A percentile compares a stretch with the other conserved stretches of the same genome.
phyloP scores from a whole-genome alignment of 2,888 invertebrate species.

The Augochlorella aurata region DNA sequence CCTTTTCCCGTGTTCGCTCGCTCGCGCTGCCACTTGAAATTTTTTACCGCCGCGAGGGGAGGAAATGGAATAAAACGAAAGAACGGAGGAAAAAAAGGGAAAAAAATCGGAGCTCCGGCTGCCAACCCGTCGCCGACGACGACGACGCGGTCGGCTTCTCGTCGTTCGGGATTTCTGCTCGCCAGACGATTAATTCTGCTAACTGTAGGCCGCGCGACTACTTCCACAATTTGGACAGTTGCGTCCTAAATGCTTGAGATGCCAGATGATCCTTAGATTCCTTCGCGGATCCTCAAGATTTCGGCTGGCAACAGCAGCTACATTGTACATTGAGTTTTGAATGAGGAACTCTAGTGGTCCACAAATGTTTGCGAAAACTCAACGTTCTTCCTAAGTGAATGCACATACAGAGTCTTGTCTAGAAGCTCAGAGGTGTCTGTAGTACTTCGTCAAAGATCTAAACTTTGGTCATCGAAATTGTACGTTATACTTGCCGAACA shows the following conservation, averaged over 20 bases:
- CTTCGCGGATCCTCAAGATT: not conserved
- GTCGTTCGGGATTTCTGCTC: conserved; percentile 29
- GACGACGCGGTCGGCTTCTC: conserved; percentile 42
- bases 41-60: conserved; percentile 74
- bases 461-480: no score
- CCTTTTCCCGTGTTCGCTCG: conserved; percentile 58
- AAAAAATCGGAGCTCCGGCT: conserved; percentile 63
- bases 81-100: conserved; percentile 50
- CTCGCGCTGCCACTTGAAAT: conserved; percentile 72
- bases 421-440: no score
- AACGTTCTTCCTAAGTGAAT: no score
- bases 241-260: not conserved
- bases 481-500: no score
- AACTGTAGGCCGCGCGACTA: not conserved
- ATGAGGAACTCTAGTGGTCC: no score
- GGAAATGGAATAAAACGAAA: conserved; percentile 73
- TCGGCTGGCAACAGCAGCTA: not conserved
- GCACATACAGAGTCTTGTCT: no score
- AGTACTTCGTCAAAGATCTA: no score
- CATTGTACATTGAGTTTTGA: not conserved
- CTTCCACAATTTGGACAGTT: not conserved
- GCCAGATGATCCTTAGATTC: not conserved
- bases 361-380: no score
- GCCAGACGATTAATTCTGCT: conserved; percentile 27
- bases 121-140: conserved; percentile 56